Percentiles rank a stretch among this genome's conserved stretches.
Evolutionary conservation across 2,888 invertebrate genomes (phyloP).

Genomic region (Sturmia bella): DNA sequence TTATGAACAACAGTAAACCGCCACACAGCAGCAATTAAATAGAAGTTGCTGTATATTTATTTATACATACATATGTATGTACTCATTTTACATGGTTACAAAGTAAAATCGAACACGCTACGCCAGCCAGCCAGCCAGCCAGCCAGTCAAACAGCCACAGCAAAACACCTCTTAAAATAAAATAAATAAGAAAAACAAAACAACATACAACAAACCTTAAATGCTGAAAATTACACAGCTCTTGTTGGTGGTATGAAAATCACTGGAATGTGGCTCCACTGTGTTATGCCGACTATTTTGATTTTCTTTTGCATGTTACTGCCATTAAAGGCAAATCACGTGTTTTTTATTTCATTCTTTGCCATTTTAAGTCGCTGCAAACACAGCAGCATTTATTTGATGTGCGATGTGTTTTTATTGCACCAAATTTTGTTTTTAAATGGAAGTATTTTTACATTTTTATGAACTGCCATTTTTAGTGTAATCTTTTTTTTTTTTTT

Average conservation of each 20-base stretch:
- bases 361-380: constrained; percentile 36
- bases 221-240: constrained; percentile 3
- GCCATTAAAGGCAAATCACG: constrained; percentile 31
- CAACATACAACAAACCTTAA: background rate
- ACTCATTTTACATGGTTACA: constrained; percentile 32
- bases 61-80: too few relatives aligned
- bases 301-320: constrained; percentile 29
- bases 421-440: constrained; percentile 36
- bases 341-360: constrained; percentile 31
- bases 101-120: constrained; percentile 31
- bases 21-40: constrained; percentile 24
- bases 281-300: constrained; percentile 10
- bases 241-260: background rate
- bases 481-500: constrained; percentile 9
- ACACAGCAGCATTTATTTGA: constrained; percentile 22
- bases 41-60: constrained; percentile 5
- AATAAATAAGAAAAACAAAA: background rate
- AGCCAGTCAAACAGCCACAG: constrained; percentile 23
- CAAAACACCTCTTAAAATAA: background rate
- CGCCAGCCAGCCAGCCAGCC: constrained; percentile 19
- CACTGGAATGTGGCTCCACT: constrained; percentile 7
- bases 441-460: background rate
- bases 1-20: constrained; percentile 45
- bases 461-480: constrained; percentile 14
- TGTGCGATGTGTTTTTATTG: constrained; percentile 30